Conservation (phyloP, 1,140 invertebrate genomes). For the Drosophila serrata region DNA sequence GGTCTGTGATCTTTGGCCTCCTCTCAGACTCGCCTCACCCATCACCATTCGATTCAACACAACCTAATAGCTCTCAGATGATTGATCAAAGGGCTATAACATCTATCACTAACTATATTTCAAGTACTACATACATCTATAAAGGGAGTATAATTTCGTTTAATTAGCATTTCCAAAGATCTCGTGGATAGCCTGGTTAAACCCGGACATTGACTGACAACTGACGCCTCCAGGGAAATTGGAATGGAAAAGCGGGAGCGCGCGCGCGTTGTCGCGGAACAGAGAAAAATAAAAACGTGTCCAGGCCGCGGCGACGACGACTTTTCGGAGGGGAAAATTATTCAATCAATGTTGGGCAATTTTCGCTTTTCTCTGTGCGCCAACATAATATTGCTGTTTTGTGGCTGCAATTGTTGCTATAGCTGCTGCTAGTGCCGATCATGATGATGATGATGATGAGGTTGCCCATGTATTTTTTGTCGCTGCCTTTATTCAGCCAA, state of each 20-base stretch:
- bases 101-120: background rate
- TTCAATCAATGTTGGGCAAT: conserved; percentile 81
- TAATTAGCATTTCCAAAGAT: background rate
- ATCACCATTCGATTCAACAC: too few species aligned
- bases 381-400: conserved; percentile 66
- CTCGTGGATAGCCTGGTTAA: conserved; percentile 3
- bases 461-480: conserved; percentile 40
- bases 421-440: conserved; percentile 21
- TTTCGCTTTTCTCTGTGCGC: conserved; percentile 54
- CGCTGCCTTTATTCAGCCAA: conserved; percentile 26
- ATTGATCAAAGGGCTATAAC: background rate
- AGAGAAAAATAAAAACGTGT: conserved; percentile 32
- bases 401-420: conserved; percentile 58
- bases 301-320: conserved; percentile 14
- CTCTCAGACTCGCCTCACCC: too few species aligned
- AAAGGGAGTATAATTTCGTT: conserved; percentile 3
- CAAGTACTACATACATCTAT: background rate
- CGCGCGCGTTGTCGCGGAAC: conserved; percentile 9
- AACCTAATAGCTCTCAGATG: background rate
- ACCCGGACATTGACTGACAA: conserved; percentile 32
- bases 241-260: conserved; percentile 32
- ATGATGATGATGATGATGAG: conserved; percentile 39
- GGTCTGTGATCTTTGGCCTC: background rate
- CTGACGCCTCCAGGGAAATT: conserved; percentile 19
- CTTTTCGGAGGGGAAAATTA: conserved; percentile 64